Percentiles rank a stretch among this genome's conserved stretches.
Evolutionary conservation across 2,888 invertebrate species (phyloP).

Genomic region (Lepidocyrtinus sp.): DNA sequence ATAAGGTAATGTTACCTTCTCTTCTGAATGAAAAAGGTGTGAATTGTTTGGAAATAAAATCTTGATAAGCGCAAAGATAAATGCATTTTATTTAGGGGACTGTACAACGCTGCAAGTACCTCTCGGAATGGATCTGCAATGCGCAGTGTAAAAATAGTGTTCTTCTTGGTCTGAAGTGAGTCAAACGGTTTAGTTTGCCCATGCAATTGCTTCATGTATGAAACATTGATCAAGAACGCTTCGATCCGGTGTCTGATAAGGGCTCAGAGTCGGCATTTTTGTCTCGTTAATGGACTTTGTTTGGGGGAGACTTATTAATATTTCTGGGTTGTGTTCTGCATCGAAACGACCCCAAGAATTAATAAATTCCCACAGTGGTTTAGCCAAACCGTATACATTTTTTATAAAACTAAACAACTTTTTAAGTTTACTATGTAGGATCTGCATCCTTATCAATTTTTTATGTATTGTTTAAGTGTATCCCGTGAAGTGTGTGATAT

Average conservation of each 20-base stretch:
- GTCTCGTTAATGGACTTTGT: neutral
- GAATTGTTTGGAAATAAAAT: constrained; percentile 33
- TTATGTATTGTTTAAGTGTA: neutral
- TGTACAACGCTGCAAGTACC: neutral
- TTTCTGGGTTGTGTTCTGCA: neutral
- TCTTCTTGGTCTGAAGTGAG: neutral
- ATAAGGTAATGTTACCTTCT: neutral
- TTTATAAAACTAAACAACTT: neutral
- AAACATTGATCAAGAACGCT: neutral
- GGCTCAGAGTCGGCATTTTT: constrained; percentile 7
- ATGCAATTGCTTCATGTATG: neutral
- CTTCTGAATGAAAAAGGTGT: constrained; percentile 19
- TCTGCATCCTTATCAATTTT: neutral
- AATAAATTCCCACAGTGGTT: no score
- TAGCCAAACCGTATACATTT: constrained; percentile 1
- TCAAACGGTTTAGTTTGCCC: neutral
- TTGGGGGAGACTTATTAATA: neutral
- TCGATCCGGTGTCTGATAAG: constrained; percentile 32
- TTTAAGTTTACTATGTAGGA: neutral
- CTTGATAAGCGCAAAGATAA: constrained; percentile 22
- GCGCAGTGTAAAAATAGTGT: neutral
- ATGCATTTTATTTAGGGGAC: constrained; percentile 6
- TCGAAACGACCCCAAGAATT: neutral
- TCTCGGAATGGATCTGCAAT: neutral
- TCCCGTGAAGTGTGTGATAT: constrained; percentile 27